Evolutionary conservation across 2,797 vertebrate species (phyloP), one percentile per base, ranked within the genome.

Genomic region (Gadopsis bispinosus): DNA sequence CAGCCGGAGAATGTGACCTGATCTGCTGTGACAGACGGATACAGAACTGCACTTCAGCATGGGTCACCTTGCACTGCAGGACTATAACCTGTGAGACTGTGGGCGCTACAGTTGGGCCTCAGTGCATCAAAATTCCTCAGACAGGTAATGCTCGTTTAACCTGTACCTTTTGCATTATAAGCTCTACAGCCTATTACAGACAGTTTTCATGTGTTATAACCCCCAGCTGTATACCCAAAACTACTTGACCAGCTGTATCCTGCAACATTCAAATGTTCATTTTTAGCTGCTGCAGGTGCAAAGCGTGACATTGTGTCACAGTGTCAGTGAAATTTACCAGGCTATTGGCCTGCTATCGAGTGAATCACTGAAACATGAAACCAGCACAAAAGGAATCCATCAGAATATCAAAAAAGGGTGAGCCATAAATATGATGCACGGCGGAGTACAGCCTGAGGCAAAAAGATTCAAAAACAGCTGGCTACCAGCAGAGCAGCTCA

Each of bases 61-160:
- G 77, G 93, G 89, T 91, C 91, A 94, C 88, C 90, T 91, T 88
- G 88, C 88, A 80, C 83, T 70, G 83, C 45, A 7, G 68, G 87
- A 71, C 78, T 69, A 22, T 47, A 79, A 80, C 71, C 85, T 61
- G 20, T 0, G 56, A 66, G 83, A 84, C 73, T 13, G 7, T 4
- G 68, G 73, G 56, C 4, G 41, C 75, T 69, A 58, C 67, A 47
- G 64, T 0, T 22, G 22, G 67, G 43, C 76, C 69, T 70, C 39
- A 0, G 59, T 19, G 72, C 77, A 75, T 73, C 75, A 33, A 80
- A 73, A 86, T 41, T 75, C 71, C 68, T 72, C 54, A 63, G 68
- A 85, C 37, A 69, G 77, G n/a, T 47, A 55, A 63, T 35, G 58
- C 64, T 59, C 4, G 3, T 78, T 82, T 84, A 86, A 86, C 73